Evolutionary conservation across 1,140 invertebrate species (phyloP).

Genomic region (Magallana gigas): DNA sequence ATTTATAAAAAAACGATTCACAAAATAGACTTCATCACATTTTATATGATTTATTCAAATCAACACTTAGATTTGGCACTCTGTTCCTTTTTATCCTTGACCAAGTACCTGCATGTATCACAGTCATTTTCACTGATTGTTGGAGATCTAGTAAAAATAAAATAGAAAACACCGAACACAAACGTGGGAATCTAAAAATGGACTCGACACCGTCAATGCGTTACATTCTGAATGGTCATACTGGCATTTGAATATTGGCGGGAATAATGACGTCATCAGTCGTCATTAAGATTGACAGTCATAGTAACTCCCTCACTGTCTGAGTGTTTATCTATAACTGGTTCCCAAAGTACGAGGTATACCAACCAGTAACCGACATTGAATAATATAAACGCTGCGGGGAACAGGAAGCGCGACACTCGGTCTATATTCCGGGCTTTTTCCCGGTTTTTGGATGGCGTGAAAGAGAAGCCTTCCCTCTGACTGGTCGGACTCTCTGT

Average conservation of each 20-base stretch:
- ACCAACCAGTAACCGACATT: conserved; percentile 47
- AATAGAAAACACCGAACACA: background rate
- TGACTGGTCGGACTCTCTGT: background rate
- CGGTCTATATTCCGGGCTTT: conserved; percentile 51
- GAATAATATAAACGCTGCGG: conserved; percentile 38
- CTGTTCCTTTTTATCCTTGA: no score
- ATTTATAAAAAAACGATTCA: no score
- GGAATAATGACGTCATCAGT: background rate
- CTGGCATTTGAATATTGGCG: background rate
- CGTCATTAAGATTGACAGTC: background rate
- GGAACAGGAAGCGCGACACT: conserved; percentile 48
- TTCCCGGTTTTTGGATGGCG: conserved; percentile 41
- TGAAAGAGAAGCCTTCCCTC: background rate
- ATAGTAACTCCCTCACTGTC: background rate
- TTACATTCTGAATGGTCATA: background rate
- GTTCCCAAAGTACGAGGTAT: conserved; percentile 37
- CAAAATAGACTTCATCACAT: no score
- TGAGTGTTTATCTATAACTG: background rate
- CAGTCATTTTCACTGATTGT: no score
- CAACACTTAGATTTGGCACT: no score
- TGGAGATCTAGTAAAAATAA: no score
- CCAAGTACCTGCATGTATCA: no score
- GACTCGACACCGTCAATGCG: background rate
- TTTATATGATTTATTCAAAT: no score
- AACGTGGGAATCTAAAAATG: background rate